A percentile compares a stretch with the other conserved stretches of the same genome.
Evolutionary conservation across 2,797 vertebrate genomes (phyloP).

Genomic region (Danio tinwini): DNA sequence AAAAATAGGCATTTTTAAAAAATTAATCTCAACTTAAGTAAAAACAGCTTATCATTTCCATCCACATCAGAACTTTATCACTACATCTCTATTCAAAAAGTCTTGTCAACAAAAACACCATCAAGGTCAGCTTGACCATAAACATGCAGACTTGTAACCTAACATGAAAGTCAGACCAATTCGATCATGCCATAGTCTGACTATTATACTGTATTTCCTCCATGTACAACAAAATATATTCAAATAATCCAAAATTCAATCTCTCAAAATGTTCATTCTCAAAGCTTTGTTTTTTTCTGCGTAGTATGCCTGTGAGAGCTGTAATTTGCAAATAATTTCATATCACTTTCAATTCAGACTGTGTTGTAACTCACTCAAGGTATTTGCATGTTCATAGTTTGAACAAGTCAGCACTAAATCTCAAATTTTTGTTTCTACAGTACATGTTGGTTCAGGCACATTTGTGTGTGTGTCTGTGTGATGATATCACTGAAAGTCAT

Average conservation of each 20-base stretch:
- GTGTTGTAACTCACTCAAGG: background rate
- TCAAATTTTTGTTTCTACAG: background rate
- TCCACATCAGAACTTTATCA: background rate
- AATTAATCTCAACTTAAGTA: background rate
- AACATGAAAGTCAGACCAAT: background rate
- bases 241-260: background rate
- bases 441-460: background rate
- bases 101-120: background rate
- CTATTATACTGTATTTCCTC: background rate
- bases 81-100: background rate
- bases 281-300: background rate
- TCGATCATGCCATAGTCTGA: background rate
- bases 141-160: background rate
- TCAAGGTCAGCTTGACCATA: background rate
- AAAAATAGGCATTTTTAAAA: background rate
- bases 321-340: background rate
- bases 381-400: background rate
- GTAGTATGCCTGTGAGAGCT: background rate
- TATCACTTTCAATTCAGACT: background rate
- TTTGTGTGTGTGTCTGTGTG: background rate
- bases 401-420: background rate
- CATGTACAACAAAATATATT: background rate
- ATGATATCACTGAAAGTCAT: slow-evolving; percentile 14
- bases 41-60: background rate
- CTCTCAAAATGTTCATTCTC: background rate